Conservation (phyloP, 2,113 vertebrate species). For the Atherinomorus stipes region DNA sequence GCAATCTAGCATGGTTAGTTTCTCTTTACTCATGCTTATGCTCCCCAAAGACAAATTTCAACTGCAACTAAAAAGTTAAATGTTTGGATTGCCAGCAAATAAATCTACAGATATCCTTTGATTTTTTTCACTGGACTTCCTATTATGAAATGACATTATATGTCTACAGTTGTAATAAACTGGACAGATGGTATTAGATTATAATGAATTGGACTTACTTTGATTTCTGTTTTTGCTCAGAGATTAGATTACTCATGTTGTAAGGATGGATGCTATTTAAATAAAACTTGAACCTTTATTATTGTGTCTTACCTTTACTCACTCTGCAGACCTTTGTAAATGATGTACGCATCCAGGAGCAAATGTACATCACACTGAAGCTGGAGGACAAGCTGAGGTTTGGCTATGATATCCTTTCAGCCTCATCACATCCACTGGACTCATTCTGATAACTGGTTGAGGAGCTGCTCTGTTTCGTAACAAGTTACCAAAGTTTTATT, state of each 20-base stretch:
- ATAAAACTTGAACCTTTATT: neutral
- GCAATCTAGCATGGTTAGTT: neutral
- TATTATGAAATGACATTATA: too few species aligned
- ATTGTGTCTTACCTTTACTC: constrained; percentile 23
- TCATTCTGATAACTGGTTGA: neutral
- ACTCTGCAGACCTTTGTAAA: constrained; percentile 94
- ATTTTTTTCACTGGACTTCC: too few species aligned
- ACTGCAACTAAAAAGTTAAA: neutral
- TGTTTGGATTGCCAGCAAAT: neutral
- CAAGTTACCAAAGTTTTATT: neutral
- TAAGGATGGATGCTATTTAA: neutral
- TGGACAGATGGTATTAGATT: too few species aligned
- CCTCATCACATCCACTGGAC: neutral
- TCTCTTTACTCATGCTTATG: neutral
- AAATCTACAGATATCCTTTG: neutral
- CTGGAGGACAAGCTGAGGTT: constrained; percentile 97
- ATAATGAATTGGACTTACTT: too few species aligned
- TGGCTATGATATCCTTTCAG: constrained; percentile 99
- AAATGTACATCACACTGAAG: constrained; percentile 97
- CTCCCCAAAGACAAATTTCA: neutral
- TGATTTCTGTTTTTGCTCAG: too few species aligned
- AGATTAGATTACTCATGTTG: too few species aligned
- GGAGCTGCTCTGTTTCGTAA: neutral
- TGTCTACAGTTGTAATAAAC: neutral
- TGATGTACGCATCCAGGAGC: constrained; percentile 96